A percentile compares a stretch with the other conserved stretches of the same genome.
Conservation (phyloP, 1,140 invertebrate species). For the Lanistes nyassanus region DNA sequence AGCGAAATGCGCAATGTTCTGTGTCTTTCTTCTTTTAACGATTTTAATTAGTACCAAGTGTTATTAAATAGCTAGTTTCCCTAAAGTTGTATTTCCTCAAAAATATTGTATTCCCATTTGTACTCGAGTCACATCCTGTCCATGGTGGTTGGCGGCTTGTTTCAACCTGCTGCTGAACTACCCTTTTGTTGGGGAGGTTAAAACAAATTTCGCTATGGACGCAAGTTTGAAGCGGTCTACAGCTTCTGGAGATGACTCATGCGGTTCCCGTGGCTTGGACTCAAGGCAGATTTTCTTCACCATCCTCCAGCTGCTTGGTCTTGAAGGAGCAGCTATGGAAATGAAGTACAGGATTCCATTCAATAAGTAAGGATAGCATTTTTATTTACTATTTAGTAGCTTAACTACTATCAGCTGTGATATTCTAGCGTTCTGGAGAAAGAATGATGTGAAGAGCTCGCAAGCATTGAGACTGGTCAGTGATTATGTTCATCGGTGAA, state of each 20-base stretch:
- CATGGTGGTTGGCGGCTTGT: slow-evolving; percentile 25
- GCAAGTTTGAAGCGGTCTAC: background rate
- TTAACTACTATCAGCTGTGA: too few relatives aligned
- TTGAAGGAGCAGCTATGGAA: slow-evolving; percentile 54
- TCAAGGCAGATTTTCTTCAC: slow-evolving; percentile 57
- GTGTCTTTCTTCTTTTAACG: too few relatives aligned
- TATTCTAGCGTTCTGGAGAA: background rate
- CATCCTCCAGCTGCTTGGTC: slow-evolving; percentile 56
- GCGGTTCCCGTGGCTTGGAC: slow-evolving; percentile 26
- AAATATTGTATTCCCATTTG: background rate
- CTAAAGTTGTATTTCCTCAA: background rate
- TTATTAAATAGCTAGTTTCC: background rate
- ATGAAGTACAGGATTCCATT: slow-evolving; percentile 52
- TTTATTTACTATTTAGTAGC: background rate
- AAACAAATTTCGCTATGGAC: background rate
- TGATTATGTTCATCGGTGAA: too few relatives aligned
- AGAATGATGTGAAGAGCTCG: too few relatives aligned
- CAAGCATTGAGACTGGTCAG: too few relatives aligned
- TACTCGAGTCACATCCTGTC: background rate
- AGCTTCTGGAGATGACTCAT: background rate
- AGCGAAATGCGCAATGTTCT: too few relatives aligned
- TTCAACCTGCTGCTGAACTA: slow-evolving; percentile 14
- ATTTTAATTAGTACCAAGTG: background rate
- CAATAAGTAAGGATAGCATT: slow-evolving; percentile 51
- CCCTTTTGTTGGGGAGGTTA: background rate